Base-by-base conservation (phyloP, 1,140 invertebrate species). In the Oscheius sp. region DNA sequence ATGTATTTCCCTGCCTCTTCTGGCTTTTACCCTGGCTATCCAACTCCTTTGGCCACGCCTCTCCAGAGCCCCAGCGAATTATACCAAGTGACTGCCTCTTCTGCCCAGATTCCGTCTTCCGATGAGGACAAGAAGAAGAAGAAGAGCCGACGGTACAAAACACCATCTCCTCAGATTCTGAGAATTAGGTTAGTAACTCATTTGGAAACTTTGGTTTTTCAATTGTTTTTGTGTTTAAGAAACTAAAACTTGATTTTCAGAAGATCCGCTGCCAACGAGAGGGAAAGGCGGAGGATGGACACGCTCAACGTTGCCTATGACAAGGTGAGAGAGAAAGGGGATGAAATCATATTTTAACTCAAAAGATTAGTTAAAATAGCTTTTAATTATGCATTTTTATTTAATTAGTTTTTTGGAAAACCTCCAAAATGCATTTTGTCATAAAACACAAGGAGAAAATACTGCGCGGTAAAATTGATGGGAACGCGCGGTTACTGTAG, bases 221-320 rank as follows among this genome's bases (percentile, higher is more conserved):
- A n/a, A 10, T 42, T 10, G 38, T 42, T 42, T n/a, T n/a, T n/a
- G 7, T 42, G 38, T 42, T n/a, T 10, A 42, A 42, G 38, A 42
- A 42, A 7, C 38, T 10, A 42, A 42, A 7, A 7, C 38, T 10
- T 10, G 38, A 10, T n/a, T 42, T 55, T 89, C 74, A 63, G 89
- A 83, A 75, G 90, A 75, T 70, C 84, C 15, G 84, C 84, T 13
- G 85, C 85, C 23, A 86, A 86, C 73, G 85, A 85, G 2, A 62
- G 85, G 20, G 85, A 86, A 76, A 73, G 85, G 59, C 76, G 80
- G 49, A 66, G 85, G 18, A 86, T 86, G 85, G 81, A 84, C 62
- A 85, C 84, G 58, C 79, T 86, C 62, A 86, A 86, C 72, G 80
- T 79, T 4, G 85, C 85, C 3, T 86, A 86, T 75, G 85, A 86